phyloP scores from a whole-genome alignment of 2,113 vertebrate species.

The Apodemus speciosus region DNA sequence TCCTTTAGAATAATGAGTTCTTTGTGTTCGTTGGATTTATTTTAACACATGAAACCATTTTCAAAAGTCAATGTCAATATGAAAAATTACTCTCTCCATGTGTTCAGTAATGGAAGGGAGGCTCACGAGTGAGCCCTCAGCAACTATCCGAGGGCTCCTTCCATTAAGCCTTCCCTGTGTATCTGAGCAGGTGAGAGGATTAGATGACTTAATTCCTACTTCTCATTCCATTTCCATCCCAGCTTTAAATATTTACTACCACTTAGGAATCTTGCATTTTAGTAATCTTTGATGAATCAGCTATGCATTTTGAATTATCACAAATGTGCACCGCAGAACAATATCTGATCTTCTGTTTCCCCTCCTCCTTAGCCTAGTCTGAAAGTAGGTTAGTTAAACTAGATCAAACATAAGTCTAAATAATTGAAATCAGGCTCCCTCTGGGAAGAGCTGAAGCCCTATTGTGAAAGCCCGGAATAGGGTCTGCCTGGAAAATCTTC shows the following conservation, averaged over 20 bases:
- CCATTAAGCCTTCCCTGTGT: conserved; percentile 75
- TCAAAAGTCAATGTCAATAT: conserved; percentile 75
- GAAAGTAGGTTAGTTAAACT: conserved; percentile 77
- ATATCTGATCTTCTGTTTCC: conserved; percentile 49
- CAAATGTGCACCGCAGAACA: conserved; percentile 18
- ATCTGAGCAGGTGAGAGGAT: conserved; percentile 77
- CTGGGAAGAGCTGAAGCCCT: conserved; percentile 48
- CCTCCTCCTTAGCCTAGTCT: not conserved
- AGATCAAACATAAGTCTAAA: conserved; percentile 72
- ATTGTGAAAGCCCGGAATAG: conserved; percentile 13
- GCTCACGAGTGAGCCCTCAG: conserved; percentile 70
- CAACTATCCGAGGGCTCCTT: conserved; percentile 67
- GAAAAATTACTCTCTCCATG: conserved; percentile 75
- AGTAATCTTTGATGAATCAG: conserved; percentile 65
- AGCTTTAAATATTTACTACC: conserved; percentile 83
- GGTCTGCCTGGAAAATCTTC: conserved; percentile 19
- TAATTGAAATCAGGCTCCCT: conserved; percentile 71
- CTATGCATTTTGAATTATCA: conserved; percentile 58
- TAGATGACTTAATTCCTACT: conserved; percentile 75
- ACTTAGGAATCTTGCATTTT: conserved; percentile 70
- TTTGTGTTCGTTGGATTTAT: conserved; percentile 71
- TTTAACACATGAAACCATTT: conserved; percentile 70
- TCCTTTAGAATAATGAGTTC: conserved; percentile 74
- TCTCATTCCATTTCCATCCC: conserved; percentile 60
- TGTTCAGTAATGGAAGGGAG: conserved; percentile 61